phyloP scores from a whole-genome alignment of 2,888 invertebrate genomes.

The Chelonus formosanus region DNA sequence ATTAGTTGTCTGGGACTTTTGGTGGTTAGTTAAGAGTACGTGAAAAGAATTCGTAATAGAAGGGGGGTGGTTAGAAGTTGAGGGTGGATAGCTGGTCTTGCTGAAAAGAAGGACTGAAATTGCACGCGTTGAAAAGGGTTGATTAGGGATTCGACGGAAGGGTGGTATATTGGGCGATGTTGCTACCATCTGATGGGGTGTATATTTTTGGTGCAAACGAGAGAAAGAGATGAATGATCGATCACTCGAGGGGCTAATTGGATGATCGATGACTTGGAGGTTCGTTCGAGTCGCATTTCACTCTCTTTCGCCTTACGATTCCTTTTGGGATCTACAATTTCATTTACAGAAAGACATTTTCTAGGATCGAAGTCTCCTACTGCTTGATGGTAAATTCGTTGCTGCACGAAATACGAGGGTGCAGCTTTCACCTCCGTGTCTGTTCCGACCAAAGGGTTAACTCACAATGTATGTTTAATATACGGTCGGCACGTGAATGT shows the following conservation, averaged over 20 bases:
- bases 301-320: neutral
- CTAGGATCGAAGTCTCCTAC: neutral
- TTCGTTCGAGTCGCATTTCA: neutral
- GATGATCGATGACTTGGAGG: slow-evolving; percentile 17
- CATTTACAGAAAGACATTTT: neutral
- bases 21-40: slow-evolving; percentile 33
- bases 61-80: slow-evolving; percentile 5
- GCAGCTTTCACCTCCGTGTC: slow-evolving; percentile 17
- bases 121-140: slow-evolving; percentile 65
- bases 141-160: slow-evolving; percentile 60
- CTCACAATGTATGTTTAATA: slow-evolving; percentile 63
- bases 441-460: slow-evolving; percentile 50
- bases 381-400: slow-evolving; percentile 13
- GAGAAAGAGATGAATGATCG: slow-evolving; percentile 8
- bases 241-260: slow-evolving; percentile 12
- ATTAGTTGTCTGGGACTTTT: slow-evolving; percentile 32
- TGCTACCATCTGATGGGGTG: slow-evolving; percentile 1
- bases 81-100: slow-evolving; percentile 3
- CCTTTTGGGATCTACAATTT: slow-evolving; percentile 28
- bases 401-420: slow-evolving; percentile 29
- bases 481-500: slow-evolving; percentile 63
- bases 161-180: neutral
- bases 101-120: slow-evolving; percentile 45
- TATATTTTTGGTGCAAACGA: slow-evolving; percentile 1
- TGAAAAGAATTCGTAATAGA: slow-evolving; percentile 28